These are phyloP conservation scores for Volucella bombylans DNA, from an alignment of 2,888 invertebrate genomes.

Conservation along the genomic window DNA sequence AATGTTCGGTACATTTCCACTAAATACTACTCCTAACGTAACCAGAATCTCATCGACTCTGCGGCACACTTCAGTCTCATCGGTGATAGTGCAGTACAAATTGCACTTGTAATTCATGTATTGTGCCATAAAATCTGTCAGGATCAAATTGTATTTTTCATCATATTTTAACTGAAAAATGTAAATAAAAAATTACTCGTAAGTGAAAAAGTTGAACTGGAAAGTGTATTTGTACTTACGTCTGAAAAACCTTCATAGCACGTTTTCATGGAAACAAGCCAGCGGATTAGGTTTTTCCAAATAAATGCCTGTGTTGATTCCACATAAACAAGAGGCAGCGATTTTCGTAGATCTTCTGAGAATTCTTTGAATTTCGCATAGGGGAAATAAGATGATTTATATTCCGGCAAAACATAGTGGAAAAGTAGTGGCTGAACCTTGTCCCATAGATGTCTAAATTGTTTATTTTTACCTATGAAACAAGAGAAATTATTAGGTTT, in stretches of 20 bases:
- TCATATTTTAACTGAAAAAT: conserved; percentile 64
- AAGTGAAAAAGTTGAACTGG: background rate
- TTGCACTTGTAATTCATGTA: conserved; percentile 73
- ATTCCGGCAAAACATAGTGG: conserved; percentile 42
- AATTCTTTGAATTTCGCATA: conserved; percentile 57
- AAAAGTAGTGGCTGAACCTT: conserved; percentile 57
- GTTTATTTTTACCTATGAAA: conserved; percentile 52
- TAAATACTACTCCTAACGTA: conserved; percentile 61
- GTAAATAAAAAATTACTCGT: background rate
- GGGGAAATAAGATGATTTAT: conserved; percentile 57
- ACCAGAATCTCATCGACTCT: conserved; percentile 56
- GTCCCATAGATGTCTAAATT: conserved; percentile 44
- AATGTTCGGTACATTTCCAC: conserved; percentile 56
- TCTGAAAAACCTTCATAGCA: conserved; percentile 60
- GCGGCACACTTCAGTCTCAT: conserved; percentile 39
- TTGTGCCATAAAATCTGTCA: conserved; percentile 71
- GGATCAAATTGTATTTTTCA: conserved; percentile 65
- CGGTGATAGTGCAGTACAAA: conserved; percentile 32
- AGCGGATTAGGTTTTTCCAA: conserved; percentile 70
- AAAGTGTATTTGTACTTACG: conserved; percentile 40
- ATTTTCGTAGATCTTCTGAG: conserved; percentile 45
- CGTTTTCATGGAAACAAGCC: conserved; percentile 67
- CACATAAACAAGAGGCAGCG: conserved; percentile 18
- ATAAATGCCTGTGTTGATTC: conserved; percentile 57
- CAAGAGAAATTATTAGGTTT: background rate